Conservation (phyloP, 2,797 vertebrate genomes). For the Craterocephalus amniculus region DNA sequence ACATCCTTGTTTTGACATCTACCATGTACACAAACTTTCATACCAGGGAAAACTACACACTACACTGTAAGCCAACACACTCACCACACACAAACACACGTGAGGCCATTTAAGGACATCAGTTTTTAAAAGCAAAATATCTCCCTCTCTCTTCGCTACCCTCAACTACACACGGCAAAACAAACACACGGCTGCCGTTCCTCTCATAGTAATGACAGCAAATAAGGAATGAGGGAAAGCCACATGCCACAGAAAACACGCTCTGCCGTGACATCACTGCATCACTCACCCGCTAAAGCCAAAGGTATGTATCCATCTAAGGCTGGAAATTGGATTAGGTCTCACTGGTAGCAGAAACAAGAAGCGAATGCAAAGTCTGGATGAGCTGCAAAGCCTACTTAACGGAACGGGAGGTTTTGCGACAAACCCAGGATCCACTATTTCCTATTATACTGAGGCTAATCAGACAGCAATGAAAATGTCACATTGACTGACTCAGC, state of each 20-base stretch:
- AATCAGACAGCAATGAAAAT: slow-evolving; percentile 50
- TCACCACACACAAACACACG: slow-evolving; percentile 37
- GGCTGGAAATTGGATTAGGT: slow-evolving; percentile 68
- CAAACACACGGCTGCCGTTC: slow-evolving; percentile 67
- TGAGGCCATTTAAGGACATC: slow-evolving; percentile 80
- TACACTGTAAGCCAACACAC: slow-evolving; percentile 23
- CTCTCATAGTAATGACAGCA: slow-evolving; percentile 73
- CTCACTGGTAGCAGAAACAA: slow-evolving; percentile 31
- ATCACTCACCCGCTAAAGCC: slow-evolving; percentile 69
- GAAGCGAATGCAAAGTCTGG: slow-evolving; percentile 39
- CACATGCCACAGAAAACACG: slow-evolving; percentile 69
- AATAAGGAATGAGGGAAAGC: slow-evolving; percentile 77
- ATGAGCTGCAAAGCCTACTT: slow-evolving; percentile 36
- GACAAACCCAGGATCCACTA: slow-evolving; percentile 31
- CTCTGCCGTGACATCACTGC: slow-evolving; percentile 71
- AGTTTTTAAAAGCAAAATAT: slow-evolving; percentile 56
- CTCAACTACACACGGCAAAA: slow-evolving; percentile 73
- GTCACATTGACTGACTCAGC: slow-evolving; percentile 79
- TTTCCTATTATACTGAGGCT: slow-evolving; percentile 51
- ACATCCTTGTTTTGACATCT: slow-evolving; percentile 21
- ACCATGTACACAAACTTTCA: slow-evolving; percentile 36
- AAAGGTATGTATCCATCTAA: slow-evolving; percentile 81
- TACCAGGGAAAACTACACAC: slow-evolving; percentile 43
- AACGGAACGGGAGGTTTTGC: slow-evolving; percentile 17
- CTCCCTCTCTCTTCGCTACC: slow-evolving; percentile 59